Conservation (phyloP, 2,113 vertebrate species). For the Carassius auratus region DNA sequence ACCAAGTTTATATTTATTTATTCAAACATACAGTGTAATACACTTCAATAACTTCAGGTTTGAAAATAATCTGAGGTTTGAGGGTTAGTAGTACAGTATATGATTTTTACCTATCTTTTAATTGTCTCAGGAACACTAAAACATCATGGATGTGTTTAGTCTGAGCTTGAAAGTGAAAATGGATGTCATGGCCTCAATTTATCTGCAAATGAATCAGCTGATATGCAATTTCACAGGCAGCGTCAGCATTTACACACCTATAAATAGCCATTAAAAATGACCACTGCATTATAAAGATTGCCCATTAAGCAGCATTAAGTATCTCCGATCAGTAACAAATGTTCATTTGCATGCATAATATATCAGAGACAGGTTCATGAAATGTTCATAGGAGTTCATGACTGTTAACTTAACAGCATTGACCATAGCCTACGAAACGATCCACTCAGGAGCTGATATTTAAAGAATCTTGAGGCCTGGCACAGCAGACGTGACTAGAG, state of each 20-base stretch:
- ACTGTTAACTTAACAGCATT: slow-evolving; percentile 27
- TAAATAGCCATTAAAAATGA: slow-evolving; percentile 17
- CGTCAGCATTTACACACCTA: slow-evolving; percentile 4
- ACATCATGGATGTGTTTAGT: not conserved
- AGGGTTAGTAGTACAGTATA: not conserved
- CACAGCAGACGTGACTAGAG: not conserved
- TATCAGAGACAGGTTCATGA: slow-evolving; percentile 5
- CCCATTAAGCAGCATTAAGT: slow-evolving; percentile 16
- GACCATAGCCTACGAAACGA: not conserved
- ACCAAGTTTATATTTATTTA: too few relatives aligned
- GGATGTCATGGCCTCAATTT: slow-evolving; percentile 11
- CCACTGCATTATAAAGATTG: slow-evolving; percentile 26
- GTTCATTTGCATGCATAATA: slow-evolving; percentile 7
- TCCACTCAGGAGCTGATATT: not conserved
- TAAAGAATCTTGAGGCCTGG: not conserved
- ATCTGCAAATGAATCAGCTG: slow-evolving; percentile 25
- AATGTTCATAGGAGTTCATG: slow-evolving; percentile 21
- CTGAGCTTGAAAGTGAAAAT: not conserved
- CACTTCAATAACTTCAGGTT: not conserved
- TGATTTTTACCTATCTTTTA: slow-evolving; percentile 5
- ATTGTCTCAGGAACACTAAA: not conserved
- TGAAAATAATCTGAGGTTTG: not conserved
- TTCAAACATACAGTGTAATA: too few relatives aligned
- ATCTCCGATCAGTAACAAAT: not conserved
- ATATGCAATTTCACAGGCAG: slow-evolving; percentile 3